A percentile compares a stretch with the other conserved stretches of the same genome.
Evolutionary conservation across 2,797 vertebrate genomes (phyloP).

Genomic region (Apogon talboti): DNA sequence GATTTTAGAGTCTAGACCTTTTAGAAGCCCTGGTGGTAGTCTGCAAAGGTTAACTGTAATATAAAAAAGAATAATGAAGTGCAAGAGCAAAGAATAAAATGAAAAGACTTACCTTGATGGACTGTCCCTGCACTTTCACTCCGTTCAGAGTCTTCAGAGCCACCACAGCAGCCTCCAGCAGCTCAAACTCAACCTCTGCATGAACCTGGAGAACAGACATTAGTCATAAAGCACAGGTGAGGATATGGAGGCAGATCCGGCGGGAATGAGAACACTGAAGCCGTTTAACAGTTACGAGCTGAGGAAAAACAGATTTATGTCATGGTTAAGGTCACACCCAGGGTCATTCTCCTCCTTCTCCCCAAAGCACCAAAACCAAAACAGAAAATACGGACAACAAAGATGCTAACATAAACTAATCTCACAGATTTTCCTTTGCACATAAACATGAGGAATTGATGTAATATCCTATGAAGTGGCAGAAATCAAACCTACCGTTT

Average conservation of each 20-base stretch:
- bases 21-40: background rate
- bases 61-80: background rate
- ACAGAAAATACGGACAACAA: too few relatives aligned
- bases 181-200: constrained; percentile 84
- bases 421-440: too few relatives aligned
- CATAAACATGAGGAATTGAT: too few relatives aligned
- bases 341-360: too few relatives aligned
- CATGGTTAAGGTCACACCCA: too few relatives aligned
- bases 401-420: too few relatives aligned
- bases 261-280: background rate
- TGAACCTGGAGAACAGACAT: constrained; percentile 79
- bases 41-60: background rate
- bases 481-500: background rate
- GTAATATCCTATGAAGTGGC: background rate
- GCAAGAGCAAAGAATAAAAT: background rate
- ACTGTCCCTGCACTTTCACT: constrained; percentile 74
- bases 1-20: too few relatives aligned
- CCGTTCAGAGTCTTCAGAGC: constrained; percentile 84
- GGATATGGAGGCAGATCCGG: background rate
- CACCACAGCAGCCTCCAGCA: constrained; percentile 88
- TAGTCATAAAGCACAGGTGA: background rate
- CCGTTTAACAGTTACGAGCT: background rate
- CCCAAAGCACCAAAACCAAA: too few relatives aligned
- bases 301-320: too few relatives aligned
- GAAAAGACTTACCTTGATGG: constrained; percentile 80